A percentile compares a stretch with the other conserved stretches of the same genome.
Evolutionary conservation across 2,113 vertebrate species (phyloP).

Genomic region (Phalacrocorax brasilianus): DNA sequence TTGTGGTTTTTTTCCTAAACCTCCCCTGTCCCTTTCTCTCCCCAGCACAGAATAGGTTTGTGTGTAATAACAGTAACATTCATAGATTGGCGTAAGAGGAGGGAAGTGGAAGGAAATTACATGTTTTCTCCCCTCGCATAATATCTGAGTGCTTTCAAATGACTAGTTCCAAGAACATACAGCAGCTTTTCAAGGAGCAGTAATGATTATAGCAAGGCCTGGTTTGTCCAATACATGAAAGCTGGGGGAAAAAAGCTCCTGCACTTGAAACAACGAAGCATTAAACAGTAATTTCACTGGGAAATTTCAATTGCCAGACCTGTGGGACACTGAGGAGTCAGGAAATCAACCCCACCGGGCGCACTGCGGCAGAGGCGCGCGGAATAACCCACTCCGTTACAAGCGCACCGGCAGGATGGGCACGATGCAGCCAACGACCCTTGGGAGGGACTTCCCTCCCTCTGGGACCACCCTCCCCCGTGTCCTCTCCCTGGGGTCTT

Average conservation of each 20-base stretch:
- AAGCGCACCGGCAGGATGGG: not conserved
- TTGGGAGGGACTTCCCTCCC: not conserved
- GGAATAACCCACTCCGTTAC: not conserved
- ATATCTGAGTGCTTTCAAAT: conserved; percentile 70
- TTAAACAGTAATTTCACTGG: conserved; percentile 37
- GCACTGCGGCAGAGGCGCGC: not conserved
- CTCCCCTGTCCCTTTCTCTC: not conserved
- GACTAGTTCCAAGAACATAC: conserved; percentile 53
- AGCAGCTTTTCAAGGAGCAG: conserved; percentile 64
- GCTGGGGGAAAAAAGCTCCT: not conserved
- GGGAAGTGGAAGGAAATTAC: conserved; percentile 69
- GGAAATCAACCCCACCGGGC: not conserved
- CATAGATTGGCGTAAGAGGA: conserved; percentile 26
- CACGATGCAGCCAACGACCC: accelerated
- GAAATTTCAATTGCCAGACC: conserved; percentile 7
- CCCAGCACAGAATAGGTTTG: conserved; percentile 28
- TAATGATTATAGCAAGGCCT: conserved; percentile 43
- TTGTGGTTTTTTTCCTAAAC: not conserved
- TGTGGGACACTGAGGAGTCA: not conserved
- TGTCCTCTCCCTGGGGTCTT: not conserved
- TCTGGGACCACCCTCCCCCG: not conserved
- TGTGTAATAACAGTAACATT: conserved; percentile 46
- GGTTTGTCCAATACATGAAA: conserved; percentile 13
- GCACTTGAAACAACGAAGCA: conserved; percentile 24
- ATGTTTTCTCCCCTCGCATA: conserved; percentile 65